Evolutionary conservation across 2,797 vertebrate species (phyloP), one percentile per base, ranked within the genome.

Genomic region (Tympanoctomys barrerae): DNA sequence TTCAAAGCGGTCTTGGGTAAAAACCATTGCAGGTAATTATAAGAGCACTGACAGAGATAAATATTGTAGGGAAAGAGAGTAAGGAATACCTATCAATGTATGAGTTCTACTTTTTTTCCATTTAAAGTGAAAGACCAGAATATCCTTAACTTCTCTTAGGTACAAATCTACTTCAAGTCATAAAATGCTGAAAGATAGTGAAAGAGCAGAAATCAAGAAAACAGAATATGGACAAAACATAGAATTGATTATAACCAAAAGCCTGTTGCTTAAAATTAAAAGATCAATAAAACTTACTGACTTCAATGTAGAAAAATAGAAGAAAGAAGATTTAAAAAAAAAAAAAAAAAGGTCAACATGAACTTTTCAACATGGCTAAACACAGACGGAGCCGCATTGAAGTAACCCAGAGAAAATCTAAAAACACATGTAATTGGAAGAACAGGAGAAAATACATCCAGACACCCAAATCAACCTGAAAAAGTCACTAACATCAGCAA

Each of bases 131-230:
- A 96, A 24, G 5, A 79, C 46, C 28, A 31, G 19, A 33, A 54
- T 16, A 92, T 46, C 13, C 36, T 86, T 86, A 75, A 61, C 2
- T n/a, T 62, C 85, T 80, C 10, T 92, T 54, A 80, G 19, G 92
- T 26, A 71, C 26, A 13, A 10, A 68, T 52, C 57, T 90, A 14
- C 21, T 36, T 57, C 49, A 90, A 86, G 14, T 62, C 94, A 54
- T 64, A 79, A 82, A 8, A 91, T 54, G 14, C 5, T 73, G 66
- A 49, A 39, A 87, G 66, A 91, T 26, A 61, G 84, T 52, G 86
- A 83, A 90, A 92, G 26, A 90, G 28, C 4, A 86, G 18, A 96
- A 88, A 64, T 52, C 36, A 91, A n/a, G 52, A 9, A 94, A 89
- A 66, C 5, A 84, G 14, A 89, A 80, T 71, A 87, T 5, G 4